Conservation (phyloP, 1,140 invertebrate genomes). For the Drosophila repleta region DNA sequence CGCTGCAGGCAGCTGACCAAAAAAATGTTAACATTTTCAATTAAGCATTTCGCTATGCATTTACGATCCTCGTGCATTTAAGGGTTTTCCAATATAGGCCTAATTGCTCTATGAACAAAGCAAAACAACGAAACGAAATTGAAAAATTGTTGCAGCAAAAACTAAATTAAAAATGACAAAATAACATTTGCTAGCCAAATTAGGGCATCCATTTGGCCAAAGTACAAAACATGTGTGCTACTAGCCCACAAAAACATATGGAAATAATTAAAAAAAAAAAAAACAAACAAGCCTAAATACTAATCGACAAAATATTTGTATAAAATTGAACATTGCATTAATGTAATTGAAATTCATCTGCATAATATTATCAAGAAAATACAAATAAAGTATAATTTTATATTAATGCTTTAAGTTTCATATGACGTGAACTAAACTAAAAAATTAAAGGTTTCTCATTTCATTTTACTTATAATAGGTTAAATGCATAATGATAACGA, state of each 20-base stretch:
- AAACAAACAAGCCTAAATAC: background rate
- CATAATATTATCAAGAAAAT: too few species aligned
- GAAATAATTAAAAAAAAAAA: background rate
- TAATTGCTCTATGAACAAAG: conserved; percentile 49
- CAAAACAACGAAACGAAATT: conserved; percentile 27
- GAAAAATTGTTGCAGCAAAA: conserved; percentile 33
- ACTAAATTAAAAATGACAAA: conserved; percentile 9
- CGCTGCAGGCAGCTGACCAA: background rate
- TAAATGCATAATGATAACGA: too few species aligned
- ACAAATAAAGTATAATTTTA: too few species aligned
- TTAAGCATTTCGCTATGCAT: conserved; percentile 19
- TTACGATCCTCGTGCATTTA: conserved; percentile 2
- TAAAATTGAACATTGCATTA: too few species aligned
- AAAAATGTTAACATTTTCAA: conserved; percentile 32
- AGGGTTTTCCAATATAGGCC: conserved; percentile 17
- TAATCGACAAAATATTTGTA: too few species aligned
- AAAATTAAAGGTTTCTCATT: too few species aligned
- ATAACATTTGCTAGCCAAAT: conserved; percentile 11
- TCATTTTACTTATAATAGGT: too few species aligned
- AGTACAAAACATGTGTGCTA: background rate
- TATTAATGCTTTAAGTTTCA: too few species aligned
- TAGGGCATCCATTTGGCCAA: conserved; percentile 2
- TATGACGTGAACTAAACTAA: too few species aligned
- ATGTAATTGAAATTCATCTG: too few species aligned
- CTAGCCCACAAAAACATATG: background rate